Evolutionary conservation across 1,140 invertebrate species (phyloP), one percentile per base, ranked within the genome.

Genomic region (Apis mellifera): DNA sequence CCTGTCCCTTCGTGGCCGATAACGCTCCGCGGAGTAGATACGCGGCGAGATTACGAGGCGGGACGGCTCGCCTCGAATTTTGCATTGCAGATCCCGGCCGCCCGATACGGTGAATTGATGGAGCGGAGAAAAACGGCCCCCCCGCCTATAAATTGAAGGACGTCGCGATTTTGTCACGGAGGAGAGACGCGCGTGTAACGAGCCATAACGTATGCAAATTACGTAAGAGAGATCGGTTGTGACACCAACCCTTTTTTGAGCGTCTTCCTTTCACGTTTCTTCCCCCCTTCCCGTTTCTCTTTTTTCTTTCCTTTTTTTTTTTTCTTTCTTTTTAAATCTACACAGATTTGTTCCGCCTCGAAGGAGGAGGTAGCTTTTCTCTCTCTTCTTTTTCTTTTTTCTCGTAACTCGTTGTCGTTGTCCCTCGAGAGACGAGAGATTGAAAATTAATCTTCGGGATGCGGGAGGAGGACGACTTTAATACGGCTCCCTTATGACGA

Each of bases 11-110:
- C 57, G 86, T 76, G 83, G 57, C 48, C 80, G 87, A 88, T 88
- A 87, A 78, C 80, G 84, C 83, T 66, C 32, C 62, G 73, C 60
- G 70, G 54, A 55, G 54, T 17, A 85, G 83, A 88, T 69, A 69
- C 66, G 66, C 66, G 66, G 8, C 66, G 66, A 50, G 66, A 69
- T 69, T 69, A 68, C 65, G 32, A 32, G 15, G 62, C 60, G 62
- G 5, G 42, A 7, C n/a, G 72, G 73, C 72, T 81, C 72, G 86
- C 72, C 32, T 84, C 83, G 86, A 88, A 88, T 89, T 89, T 89
- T 86, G 87, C 87, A 88, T 85, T 87, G 86, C 87, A 88, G 86
- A 85, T 88, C 76, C 86, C 70, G 74, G 57, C 68, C 77, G 69
- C 76, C 68, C 84, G 87, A 87, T 87, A 85, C 65, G 78, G 66